Conservation (phyloP, 2,113 vertebrate species). For the Lipophrys pholis region DNA sequence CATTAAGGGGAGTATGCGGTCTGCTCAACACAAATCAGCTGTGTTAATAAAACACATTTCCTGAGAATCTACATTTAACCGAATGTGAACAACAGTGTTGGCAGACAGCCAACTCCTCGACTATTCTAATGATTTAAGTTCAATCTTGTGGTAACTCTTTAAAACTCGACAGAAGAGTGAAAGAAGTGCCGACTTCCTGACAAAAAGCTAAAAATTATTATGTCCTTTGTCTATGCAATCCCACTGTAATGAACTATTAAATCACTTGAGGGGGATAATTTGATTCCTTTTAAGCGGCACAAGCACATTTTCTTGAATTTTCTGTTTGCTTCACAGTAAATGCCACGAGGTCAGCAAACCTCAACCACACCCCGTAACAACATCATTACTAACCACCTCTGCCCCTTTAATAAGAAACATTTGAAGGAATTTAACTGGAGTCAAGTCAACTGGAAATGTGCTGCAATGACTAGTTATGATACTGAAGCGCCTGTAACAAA, state of each 20-base stretch:
- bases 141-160: background rate
- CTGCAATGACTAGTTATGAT: background rate
- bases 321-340: slow-evolving; percentile 39
- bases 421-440: slow-evolving; percentile 10
- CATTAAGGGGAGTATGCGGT: background rate
- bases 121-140: slow-evolving; percentile 42
- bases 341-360: slow-evolving; percentile 1
- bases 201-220: background rate
- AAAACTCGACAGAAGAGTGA: slow-evolving; percentile 26
- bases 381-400: slow-evolving; percentile 9
- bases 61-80: slow-evolving; percentile 62
- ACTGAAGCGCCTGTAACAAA: background rate
- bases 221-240: background rate
- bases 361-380: slow-evolving; percentile 21
- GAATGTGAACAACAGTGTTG: slow-evolving; percentile 26
- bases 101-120: slow-evolving; percentile 34
- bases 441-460: slow-evolving; percentile 1
- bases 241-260: background rate
- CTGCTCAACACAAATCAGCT: slow-evolving; percentile 10
- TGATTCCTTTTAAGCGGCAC: slow-evolving; percentile 11
- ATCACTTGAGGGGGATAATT: background rate
- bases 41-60: slow-evolving; percentile 47
- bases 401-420: too few relatives aligned
- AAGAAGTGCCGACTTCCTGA: slow-evolving; percentile 7
- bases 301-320: background rate